Base-by-base conservation (phyloP, 2,888 invertebrate genomes). In the Lysandra coridon region DNA sequence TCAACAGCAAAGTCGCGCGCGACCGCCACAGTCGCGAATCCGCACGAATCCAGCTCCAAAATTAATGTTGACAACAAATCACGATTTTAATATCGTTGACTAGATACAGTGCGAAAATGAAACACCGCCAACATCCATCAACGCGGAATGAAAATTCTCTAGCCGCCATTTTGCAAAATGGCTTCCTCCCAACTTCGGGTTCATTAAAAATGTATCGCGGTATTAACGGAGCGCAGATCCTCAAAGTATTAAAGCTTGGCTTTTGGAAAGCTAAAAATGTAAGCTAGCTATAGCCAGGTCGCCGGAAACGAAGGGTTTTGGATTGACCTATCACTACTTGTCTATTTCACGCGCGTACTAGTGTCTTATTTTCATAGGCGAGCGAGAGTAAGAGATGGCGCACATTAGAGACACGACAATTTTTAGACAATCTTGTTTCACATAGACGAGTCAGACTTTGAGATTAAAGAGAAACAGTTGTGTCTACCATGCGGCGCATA, bases 121-220 rank as follows among this genome's bases (percentile, higher is more conserved):
- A 69, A 69, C 69, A 37, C 14, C 33, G 69, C 69, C 33, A 4
- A 14, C 14, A 69, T 69, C 69, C 69, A 37, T 64, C 64, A 64
- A 30, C 69, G 69, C 69, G 69, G 33, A 37, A 30, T 23, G 30
- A 30, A 30, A 69, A 33, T 12, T 69, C 53, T 37, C 5, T 17
- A 69, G 1, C 69, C 69, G 69, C 69, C 69, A 69, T 69, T 69
- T 69, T 69, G 69, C 57, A 69, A 69, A 37, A 69, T 69, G 69
- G 33, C 69, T 69, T 69, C 69, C 69, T 33, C 33, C 14, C 33
- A 69, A 69, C 14, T 69, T 69, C 33, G 69, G 14, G 17, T 69
- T 69, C 69, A 69, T 69, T 69, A 69, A 69, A 69, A 69, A 69
- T 69, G 69, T 69, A 69, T 69, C 69, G 69, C 33, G 17, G 69